Base-by-base conservation (phyloP, 2,113 vertebrate genomes). In the Electrona antarctica region DNA sequence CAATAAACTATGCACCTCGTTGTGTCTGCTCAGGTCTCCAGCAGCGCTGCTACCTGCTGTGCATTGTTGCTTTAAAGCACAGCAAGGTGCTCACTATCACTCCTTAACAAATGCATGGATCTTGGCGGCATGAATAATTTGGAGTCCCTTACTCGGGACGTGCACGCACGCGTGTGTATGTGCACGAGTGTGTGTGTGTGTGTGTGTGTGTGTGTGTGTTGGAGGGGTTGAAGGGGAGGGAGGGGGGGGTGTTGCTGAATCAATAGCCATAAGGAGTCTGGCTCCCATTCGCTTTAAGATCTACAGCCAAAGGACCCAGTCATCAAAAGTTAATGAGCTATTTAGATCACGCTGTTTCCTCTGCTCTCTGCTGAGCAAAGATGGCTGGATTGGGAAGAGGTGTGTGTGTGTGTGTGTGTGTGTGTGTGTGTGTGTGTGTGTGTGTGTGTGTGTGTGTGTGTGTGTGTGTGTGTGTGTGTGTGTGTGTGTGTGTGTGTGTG, bases 251-350 rank as follows among this genome's bases (percentile, higher is more conserved):
- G 78, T 14, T 79, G 77, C 75, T 73, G 78, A 88, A 91, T 91
- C 90, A 90, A 91, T 91, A 90, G 86, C 89, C 89, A 90, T 89
- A 88, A 91, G 90, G 82, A 87, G 81, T 78, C 88, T 87, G 87
- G 81, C 82, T 85, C 90, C 87, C 83, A 28, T 89, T 89, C 82
- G 84, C 88, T 88, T 88, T 91, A 89, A 91, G 88, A 91, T 88
- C 84, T 89, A 90, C 88, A 87, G 86, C 89, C 89, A 83, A 85
- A 87, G 87, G 90, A 88, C 69, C 81, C 78, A 83, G 82, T 89
- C 91, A 92, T 90, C 87, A 91, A 91, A 92, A 87, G 85, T 90
- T 90, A 91, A 91, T 91, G 91, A 92, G 91, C 88, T 90, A 89
- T 92, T 91, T 90, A 88, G 88, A 87, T 85, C 85, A 85, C 68